A percentile compares a stretch with the other conserved stretches of the same genome.
Evolutionary conservation across 2,888 invertebrate species (phyloP).

Genomic region (Rhopalosiphum nymphaeae): DNA sequence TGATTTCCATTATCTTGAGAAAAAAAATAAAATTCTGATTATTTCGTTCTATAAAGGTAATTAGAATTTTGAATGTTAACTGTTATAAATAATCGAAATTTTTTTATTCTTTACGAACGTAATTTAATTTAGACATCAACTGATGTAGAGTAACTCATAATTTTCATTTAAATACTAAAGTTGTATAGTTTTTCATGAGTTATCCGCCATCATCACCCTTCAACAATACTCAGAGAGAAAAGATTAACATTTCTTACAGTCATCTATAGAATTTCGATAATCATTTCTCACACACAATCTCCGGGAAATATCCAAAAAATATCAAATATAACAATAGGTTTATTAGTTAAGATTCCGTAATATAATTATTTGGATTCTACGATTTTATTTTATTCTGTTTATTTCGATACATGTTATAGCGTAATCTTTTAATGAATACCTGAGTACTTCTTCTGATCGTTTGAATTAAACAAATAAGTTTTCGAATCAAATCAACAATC

Average conservation of each 20-base stretch:
- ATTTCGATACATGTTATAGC: neutral
- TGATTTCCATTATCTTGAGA: neutral
- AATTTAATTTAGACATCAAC: neutral
- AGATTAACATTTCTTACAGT: neutral
- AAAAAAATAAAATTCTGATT: neutral
- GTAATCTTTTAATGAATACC: neutral
- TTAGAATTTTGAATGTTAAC: neutral
- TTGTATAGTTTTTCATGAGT: neutral
- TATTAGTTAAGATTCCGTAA: neutral
- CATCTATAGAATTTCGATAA: neutral
- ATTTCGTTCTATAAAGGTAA: neutral
- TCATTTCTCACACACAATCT: neutral
- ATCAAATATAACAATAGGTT: neutral
- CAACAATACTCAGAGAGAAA: neutral
- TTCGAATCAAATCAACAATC: neutral
- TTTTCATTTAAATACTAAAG: neutral
- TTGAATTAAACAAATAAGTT: neutral
- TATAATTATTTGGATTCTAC: neutral
- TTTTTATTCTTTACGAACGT: neutral
- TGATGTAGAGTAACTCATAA: neutral
- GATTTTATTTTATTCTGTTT: neutral
- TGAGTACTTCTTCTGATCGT: neutral
- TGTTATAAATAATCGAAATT: neutral
- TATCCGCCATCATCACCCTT: neutral
- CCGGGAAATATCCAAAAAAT: neutral